A percentile compares a stretch with the other conserved stretches of the same genome.
Evolutionary conservation across 2,113 vertebrate genomes (phyloP).

Genomic region (Oriolus oriolus): DNA sequence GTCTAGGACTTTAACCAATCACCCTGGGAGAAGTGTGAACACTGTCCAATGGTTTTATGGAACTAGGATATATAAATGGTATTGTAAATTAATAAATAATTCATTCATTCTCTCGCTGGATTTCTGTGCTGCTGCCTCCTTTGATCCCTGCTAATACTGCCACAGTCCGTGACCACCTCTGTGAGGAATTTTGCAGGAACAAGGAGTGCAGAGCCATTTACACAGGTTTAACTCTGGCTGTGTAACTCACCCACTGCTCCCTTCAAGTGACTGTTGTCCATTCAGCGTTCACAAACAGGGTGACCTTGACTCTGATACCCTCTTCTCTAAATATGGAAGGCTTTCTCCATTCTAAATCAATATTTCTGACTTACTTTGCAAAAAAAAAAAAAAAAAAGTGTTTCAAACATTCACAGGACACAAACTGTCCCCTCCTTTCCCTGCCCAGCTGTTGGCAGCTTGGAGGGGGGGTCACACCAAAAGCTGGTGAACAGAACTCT

Average conservation of each 20-base stretch:
- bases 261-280: neutral
- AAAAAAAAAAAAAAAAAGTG: neutral
- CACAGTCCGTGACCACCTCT: neutral
- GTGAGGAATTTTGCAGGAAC: neutral
- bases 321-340: neutral
- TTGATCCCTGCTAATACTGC: too few relatives aligned
- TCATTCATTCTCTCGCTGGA: too few relatives aligned
- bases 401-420: neutral
- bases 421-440: neutral
- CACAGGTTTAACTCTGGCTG: neutral
- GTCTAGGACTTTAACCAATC: too few relatives aligned
- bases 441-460: neutral
- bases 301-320: slow-evolving; percentile 4
- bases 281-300: neutral
- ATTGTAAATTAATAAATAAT: too few relatives aligned
- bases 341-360: neutral
- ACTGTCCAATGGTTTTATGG: too few relatives aligned
- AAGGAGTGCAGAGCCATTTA: neutral
- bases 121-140: too few relatives aligned
- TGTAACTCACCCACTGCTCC: neutral
- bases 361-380: slow-evolving; percentile 3
- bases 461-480: neutral
- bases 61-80: too few relatives aligned
- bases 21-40: too few relatives aligned
- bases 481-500: neutral